Evolutionary conservation across 2,113 vertebrate species (phyloP), one percentile per base, ranked within the genome.

Genomic region (Grus americana): DNA sequence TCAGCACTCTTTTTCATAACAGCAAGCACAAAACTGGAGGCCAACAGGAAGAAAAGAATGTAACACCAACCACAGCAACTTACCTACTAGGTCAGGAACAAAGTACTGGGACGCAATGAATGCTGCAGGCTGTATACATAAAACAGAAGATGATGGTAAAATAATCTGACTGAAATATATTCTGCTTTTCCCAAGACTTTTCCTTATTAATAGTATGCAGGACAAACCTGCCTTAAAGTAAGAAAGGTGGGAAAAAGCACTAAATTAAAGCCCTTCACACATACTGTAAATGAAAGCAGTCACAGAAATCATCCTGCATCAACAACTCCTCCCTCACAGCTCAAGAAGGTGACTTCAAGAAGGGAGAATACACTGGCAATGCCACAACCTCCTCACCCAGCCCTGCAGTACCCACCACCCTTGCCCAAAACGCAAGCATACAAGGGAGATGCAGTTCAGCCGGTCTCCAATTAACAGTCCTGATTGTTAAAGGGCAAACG

Each of bases 1-100:
- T 95, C 94, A 95, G 91, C 80, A 81, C 40, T 92, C 76, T 91
- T 88, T 86, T 95, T 89, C 61, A 44, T 81, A 92, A 91, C 47
- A 81, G 80, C 73, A 89, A 67, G 83, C 38, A 87, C 91, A 95
- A 76, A 93, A 92, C 24, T 47, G 38, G 70, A 95, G 24, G 84
- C 47, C 61, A 89, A 55, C 11, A 71, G 44, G 47, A 92, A 88
- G 50, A 80, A 84, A 73, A 91, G 6, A 79, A 58, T 8, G 0
- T 54, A 92, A 62, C 38, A n/a, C 11, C 44, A 92, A 67, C 11
- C 6, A 7, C 50, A 80, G 59, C 59, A 42, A 91, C 52, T 91
- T 57, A 92, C 55, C 79, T 89, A 30, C 71, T 42, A 65, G 14
- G 26, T 74, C 67, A 88, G 63, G 10, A 93, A 54, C 5, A 75